Evolutionary conservation across 2,888 invertebrate genomes (phyloP).

Genomic region (Rhingia rostrata): DNA sequence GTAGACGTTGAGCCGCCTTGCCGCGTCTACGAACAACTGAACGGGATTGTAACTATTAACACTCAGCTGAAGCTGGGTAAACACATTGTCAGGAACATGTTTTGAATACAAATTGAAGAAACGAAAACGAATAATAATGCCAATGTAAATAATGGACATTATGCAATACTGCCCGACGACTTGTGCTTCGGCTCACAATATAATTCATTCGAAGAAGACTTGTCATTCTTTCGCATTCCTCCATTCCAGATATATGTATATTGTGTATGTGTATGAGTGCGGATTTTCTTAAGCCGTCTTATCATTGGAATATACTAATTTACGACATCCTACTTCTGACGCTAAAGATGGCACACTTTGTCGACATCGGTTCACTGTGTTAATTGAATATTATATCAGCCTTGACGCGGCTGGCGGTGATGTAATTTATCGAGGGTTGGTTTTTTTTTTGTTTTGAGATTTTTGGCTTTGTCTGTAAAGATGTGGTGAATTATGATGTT

Average conservation of each 20-base stretch:
- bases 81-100: conserved; percentile 21
- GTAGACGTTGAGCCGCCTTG: conserved; percentile 37
- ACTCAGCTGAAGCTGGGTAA: conserved; percentile 20
- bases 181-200: not conserved
- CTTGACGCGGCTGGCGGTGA: conserved; percentile 28
- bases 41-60: not conserved
- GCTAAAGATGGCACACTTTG: conserved; percentile 53
- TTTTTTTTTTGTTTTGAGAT: not conserved
- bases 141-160: conserved; percentile 10
- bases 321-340: conserved; percentile 57
- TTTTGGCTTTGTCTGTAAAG: conserved; percentile 2
- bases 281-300: conserved; percentile 36
- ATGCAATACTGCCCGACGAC: conserved; percentile 14
- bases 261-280: conserved; percentile 1
- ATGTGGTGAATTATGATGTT: not conserved
- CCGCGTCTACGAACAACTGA: not conserved
- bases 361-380: conserved; percentile 38
- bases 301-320: conserved; percentile 55
- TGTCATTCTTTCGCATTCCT: conserved; percentile 18
- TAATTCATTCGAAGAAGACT: not conserved
- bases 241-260: conserved; percentile 8
- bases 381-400: conserved; percentile 57
- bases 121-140: conserved; percentile 10
- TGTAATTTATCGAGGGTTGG: conserved; percentile 35
- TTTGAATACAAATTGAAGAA: conserved; percentile 37